These are phyloP conservation scores for Petrocephalus zakoni DNA, from an alignment of 2,113 vertebrate species.

Conservation along the genomic window DNA sequence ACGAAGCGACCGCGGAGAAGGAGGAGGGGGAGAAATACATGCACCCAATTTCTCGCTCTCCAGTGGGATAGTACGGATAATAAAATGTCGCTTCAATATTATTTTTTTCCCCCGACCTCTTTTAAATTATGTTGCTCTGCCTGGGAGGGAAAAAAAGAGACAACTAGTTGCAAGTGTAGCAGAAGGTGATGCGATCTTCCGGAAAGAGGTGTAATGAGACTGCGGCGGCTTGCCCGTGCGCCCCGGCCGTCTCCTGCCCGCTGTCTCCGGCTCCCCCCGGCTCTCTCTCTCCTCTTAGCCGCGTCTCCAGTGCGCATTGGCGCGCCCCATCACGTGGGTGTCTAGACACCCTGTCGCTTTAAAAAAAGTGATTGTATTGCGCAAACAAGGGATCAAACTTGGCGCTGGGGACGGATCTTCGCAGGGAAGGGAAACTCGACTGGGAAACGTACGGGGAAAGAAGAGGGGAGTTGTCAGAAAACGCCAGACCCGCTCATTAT, in stretches of 20 bases:
- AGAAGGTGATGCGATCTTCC: slow-evolving; percentile 33
- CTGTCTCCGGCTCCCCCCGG: slow-evolving; percentile 36
- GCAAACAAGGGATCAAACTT: slow-evolving; percentile 83
- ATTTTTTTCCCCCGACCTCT: slow-evolving; percentile 6
- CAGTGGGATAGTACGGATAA: slow-evolving; percentile 28
- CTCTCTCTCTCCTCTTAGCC: slow-evolving; percentile 36
- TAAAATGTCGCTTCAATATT: slow-evolving; percentile 26
- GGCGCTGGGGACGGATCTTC: slow-evolving; percentile 46
- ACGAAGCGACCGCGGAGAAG: not conserved
- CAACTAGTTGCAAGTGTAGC: slow-evolving; percentile 38
- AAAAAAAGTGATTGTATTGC: slow-evolving; percentile 84
- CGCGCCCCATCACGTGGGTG: slow-evolving; percentile 84
- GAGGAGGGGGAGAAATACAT: slow-evolving; percentile 20
- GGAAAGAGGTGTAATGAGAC: slow-evolving; percentile 20
- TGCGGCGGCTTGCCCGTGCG: slow-evolving; percentile 43
- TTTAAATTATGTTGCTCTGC: slow-evolving; percentile 44
- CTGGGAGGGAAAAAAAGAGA: slow-evolving; percentile 24
- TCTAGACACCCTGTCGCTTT: slow-evolving; percentile 97
- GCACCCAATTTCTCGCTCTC: slow-evolving; percentile 37
- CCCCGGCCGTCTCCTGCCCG: slow-evolving; percentile 40
- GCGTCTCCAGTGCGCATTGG: slow-evolving; percentile 76
- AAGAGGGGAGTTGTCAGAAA: not conserved
- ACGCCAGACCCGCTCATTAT: not conserved
- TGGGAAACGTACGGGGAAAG: slow-evolving; percentile 19
- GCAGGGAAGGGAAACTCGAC: not conserved